Conservation (phyloP, 1,140 invertebrate genomes). For the Drosophila setifemur region DNA sequence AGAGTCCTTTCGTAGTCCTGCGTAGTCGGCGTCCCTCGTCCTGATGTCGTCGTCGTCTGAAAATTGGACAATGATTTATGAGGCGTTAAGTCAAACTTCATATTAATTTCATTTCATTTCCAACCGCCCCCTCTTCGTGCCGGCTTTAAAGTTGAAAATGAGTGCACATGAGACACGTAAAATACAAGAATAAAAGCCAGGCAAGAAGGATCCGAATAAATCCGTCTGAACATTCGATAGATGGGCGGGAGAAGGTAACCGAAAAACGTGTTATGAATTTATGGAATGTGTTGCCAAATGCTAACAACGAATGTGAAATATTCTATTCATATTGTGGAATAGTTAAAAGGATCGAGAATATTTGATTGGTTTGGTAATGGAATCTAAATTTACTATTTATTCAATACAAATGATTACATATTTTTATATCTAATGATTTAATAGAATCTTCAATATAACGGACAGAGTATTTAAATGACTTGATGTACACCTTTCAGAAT, state of each 20-base stretch:
- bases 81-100: constrained; percentile 79
- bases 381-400: too few species aligned
- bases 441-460: too few species aligned
- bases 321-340: too few species aligned
- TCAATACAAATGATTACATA: too few species aligned
- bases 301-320: not conserved
- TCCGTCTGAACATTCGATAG: constrained; percentile 34
- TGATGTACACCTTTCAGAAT: constrained; percentile 10
- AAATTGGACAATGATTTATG: constrained; percentile 80
- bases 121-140: constrained; percentile 22
- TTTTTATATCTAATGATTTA: too few species aligned
- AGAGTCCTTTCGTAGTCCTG: not conserved
- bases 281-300: not conserved
- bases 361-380: too few species aligned
- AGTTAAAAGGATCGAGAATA: too few species aligned
- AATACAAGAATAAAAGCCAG: constrained; percentile 39
- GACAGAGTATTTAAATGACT: not conserved
- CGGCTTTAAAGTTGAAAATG: constrained; percentile 53
- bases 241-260: constrained; percentile 26
- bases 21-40: not conserved
- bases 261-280: constrained; percentile 63
- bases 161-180: constrained; percentile 36
- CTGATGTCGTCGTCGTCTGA: constrained; percentile 44
- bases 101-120: constrained; percentile 79
- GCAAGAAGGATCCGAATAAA: constrained; percentile 53